Percentiles rank a stretch among this genome's conserved stretches.
Evolutionary conservation across 1,140 invertebrate species (phyloP).

Genomic region (Apis mellifera): DNA sequence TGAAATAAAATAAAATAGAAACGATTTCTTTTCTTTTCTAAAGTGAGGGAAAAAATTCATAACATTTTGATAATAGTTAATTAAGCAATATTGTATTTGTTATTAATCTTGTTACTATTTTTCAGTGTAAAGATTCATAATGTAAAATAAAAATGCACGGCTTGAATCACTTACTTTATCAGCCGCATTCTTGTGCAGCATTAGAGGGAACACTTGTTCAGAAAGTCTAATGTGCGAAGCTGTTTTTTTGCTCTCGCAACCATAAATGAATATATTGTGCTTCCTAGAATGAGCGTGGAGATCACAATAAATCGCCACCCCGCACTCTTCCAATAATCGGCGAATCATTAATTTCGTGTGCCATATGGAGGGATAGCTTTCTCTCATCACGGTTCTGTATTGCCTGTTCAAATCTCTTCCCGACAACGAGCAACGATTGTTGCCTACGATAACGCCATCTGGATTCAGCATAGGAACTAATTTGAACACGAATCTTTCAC

Average conservation of each 20-base stretch:
- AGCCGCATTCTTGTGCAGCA: constrained; percentile 95
- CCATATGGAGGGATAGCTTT: constrained; percentile 96
- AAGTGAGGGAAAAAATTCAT: too few species aligned
- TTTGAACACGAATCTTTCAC: constrained; percentile 97
- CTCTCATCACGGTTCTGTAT: constrained; percentile 93
- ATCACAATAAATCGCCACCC: constrained; percentile 96
- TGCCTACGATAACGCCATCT: constrained; percentile 97
- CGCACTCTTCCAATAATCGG: constrained; percentile 94
- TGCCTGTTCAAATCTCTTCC: constrained; percentile 94
- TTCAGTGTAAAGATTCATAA: too few species aligned
- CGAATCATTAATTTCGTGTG: constrained; percentile 94
- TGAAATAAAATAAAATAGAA: neutral
- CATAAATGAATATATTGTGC: constrained; percentile 98
- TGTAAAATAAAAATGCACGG: neutral
- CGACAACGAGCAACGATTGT: constrained; percentile 93
- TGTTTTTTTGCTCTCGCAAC: constrained; percentile 92
- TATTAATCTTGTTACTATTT: too few species aligned
- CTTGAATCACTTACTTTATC: constrained; percentile 87
- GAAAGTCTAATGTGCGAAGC: constrained; percentile 89
- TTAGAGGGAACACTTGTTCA: constrained; percentile 95
- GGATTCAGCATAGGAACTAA: constrained; percentile 97
- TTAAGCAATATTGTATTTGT: too few species aligned
- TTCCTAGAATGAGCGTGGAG: constrained; percentile 96
- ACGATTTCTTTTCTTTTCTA: too few species aligned
- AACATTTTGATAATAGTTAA: too few species aligned